Conservation (phyloP, 1,140 invertebrate species). For the Gryon sp. region DNA sequence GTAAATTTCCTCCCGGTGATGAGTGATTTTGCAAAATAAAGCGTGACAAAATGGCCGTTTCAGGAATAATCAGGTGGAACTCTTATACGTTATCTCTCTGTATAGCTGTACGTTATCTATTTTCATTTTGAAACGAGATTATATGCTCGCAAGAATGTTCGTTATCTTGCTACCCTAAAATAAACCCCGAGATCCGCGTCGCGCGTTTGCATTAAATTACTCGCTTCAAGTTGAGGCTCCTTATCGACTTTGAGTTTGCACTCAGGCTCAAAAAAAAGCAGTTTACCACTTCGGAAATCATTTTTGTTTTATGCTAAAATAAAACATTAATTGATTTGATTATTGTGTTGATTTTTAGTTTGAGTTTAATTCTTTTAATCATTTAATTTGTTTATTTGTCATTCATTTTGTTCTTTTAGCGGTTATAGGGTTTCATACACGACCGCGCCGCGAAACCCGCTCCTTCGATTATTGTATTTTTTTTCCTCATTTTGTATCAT, state of each 20-base stretch:
- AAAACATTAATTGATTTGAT: constrained; percentile 2
- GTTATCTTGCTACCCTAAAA: too few relatives aligned
- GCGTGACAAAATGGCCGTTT: too few relatives aligned
- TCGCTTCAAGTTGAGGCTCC: constrained; percentile 55
- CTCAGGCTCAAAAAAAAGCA: constrained; percentile 60
- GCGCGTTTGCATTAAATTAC: neutral
- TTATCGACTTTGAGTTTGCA: constrained; percentile 58
- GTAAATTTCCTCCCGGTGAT: too few relatives aligned
- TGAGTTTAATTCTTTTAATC: constrained; percentile 36
- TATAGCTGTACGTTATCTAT: too few relatives aligned
- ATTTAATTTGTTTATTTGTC: constrained; percentile 25
- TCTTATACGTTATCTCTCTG: too few relatives aligned
- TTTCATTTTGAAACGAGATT: too few relatives aligned
- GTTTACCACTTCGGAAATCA: too few relatives aligned
- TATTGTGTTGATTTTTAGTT: constrained; percentile 6
- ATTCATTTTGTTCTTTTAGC: constrained; percentile 54
- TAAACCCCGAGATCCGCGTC: constrained; percentile 33
- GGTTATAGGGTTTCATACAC: constrained; percentile 76
- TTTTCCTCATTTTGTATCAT: constrained; percentile 7
- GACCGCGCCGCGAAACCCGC: constrained; percentile 74
- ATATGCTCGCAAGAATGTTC: too few relatives aligned
- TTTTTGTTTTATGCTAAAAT: neutral
- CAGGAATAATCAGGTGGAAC: too few relatives aligned
- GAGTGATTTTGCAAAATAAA: too few relatives aligned
- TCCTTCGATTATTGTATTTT: constrained; percentile 62